These are phyloP conservation scores for Archaeoteleia sp. DNA, from an alignment of 2,888 invertebrate species.

Conservation along the genomic window DNA sequence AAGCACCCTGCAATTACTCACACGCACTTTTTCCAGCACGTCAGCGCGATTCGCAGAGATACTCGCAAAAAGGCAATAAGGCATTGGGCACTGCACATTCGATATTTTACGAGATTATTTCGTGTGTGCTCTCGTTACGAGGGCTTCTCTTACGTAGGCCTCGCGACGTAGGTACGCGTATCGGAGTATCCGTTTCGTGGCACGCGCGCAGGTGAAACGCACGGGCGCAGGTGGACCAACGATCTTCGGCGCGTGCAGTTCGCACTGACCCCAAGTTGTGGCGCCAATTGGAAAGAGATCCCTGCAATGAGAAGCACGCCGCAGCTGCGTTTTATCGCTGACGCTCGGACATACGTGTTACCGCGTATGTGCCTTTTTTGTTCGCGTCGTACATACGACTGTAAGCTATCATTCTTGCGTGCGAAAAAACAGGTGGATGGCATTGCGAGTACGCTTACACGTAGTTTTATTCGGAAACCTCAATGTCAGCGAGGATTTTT, in stretches of 20 bases:
- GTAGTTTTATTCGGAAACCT: no score
- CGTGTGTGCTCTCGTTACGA: constrained; percentile 12
- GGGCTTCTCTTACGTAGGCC: background rate
- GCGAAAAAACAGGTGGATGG: constrained; percentile 45
- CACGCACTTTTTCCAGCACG: constrained; percentile 22
- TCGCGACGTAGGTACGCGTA: constrained; percentile 1
- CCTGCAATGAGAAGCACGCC: constrained; percentile 48
- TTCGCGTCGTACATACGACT: constrained; percentile 28
- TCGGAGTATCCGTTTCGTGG: constrained; percentile 39
- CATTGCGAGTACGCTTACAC: no score
- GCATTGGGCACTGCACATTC: background rate
- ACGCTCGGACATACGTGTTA: constrained; percentile 19
- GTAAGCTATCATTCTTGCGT: constrained; percentile 49
- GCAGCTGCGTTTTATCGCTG: constrained; percentile 65
- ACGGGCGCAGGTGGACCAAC: constrained; percentile 70
- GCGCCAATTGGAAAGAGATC: constrained; percentile 50
- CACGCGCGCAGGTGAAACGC: constrained; percentile 70
- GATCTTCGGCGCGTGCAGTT: constrained; percentile 56
- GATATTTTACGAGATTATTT: constrained; percentile 28
- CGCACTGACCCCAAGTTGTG: constrained; percentile 62
- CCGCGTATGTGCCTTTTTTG: constrained; percentile 44
- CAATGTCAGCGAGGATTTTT: no score
- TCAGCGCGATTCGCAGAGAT: background rate
- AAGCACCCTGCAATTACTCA: constrained; percentile 41
- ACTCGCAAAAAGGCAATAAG: background rate